phyloP scores from a whole-genome alignment of 2,888 invertebrate species.

The Monochamus alternatus region DNA sequence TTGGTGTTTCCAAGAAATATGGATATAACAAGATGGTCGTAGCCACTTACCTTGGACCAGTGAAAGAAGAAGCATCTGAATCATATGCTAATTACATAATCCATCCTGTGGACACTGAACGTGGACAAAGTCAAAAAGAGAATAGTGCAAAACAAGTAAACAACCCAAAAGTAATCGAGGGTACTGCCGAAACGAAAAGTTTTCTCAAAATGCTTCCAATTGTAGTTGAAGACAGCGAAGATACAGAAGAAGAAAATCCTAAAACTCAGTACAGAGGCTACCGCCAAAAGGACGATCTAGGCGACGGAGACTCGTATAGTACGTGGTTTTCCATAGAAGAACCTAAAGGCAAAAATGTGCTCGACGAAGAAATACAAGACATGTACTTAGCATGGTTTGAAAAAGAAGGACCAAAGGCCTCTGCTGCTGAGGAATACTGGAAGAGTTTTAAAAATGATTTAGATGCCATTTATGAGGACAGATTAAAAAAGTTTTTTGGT shows the following conservation, averaged over 20 bases:
- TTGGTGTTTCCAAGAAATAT: constrained; percentile 10
- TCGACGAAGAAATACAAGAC: not conserved
- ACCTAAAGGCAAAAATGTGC: not conserved
- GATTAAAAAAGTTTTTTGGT: constrained; percentile 2
- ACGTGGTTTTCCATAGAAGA: not conserved
- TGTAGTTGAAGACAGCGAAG: not conserved
- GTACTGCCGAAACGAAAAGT: not conserved
- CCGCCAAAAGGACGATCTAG: not conserved
- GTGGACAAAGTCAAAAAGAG: not conserved
- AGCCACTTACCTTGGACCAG: constrained; percentile 10
- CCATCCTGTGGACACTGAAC: not conserved
- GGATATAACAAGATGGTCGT: constrained; percentile 14
- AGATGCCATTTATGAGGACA: constrained; percentile 11
- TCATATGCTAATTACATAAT: constrained; percentile 13
- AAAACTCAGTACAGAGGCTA: not conserved
- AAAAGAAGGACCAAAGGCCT: not conserved
- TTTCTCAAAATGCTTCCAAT: not conserved
- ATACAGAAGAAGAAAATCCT: not conserved
- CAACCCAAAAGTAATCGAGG: not conserved
- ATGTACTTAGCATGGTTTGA: not conserved
- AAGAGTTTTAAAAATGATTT: constrained; percentile 6
- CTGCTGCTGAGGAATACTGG: constrained; percentile 8
- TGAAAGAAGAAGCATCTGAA: not conserved
- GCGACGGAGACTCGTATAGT: not conserved
- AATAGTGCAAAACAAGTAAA: not conserved